Percentiles rank a stretch among this genome's conserved stretches.
phyloP scores from a whole-genome alignment of 2,888 invertebrate species.

The Yponomeuta plumbellus region DNA sequence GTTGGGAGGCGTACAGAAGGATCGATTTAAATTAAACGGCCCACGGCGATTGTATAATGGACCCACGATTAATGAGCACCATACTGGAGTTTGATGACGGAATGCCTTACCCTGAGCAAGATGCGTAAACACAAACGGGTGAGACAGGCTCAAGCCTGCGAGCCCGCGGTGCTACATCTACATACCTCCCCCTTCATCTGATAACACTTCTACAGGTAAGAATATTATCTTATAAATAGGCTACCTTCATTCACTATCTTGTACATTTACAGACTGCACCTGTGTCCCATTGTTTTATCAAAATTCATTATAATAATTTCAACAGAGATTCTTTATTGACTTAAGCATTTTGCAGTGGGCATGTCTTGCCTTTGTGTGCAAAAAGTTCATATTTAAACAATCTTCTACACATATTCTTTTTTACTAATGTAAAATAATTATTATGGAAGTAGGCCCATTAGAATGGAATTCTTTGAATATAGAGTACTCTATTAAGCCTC shows the following conservation, averaged over 20 bases:
- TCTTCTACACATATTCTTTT: no score
- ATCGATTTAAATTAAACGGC: constrained; percentile 69
- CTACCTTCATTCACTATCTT: not conserved
- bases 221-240: constrained; percentile 1
- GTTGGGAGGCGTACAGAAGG: constrained; percentile 57
- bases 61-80: constrained; percentile 65
- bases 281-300: not conserved
- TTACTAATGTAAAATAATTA: no score
- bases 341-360: not conserved
- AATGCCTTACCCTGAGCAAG: constrained; percentile 61
- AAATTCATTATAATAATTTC: not conserved
- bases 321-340: not conserved
- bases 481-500: not conserved
- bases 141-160: constrained; percentile 68
- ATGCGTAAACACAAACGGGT: constrained; percentile 75
- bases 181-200: constrained; percentile 57
- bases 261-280: not conserved
- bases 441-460: not conserved
- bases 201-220: constrained; percentile 55
- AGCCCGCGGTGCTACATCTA: constrained; percentile 46
- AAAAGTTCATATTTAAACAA: no score
- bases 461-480: not conserved
- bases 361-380: no score
- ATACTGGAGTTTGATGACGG: constrained; percentile 63
- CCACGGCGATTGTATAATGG: constrained; percentile 72